Percentiles rank a stretch among this genome's conserved stretches.
Evolutionary conservation across 2,888 invertebrate species (phyloP).

Genomic region (Caenorhabditis macrosperma): DNA sequence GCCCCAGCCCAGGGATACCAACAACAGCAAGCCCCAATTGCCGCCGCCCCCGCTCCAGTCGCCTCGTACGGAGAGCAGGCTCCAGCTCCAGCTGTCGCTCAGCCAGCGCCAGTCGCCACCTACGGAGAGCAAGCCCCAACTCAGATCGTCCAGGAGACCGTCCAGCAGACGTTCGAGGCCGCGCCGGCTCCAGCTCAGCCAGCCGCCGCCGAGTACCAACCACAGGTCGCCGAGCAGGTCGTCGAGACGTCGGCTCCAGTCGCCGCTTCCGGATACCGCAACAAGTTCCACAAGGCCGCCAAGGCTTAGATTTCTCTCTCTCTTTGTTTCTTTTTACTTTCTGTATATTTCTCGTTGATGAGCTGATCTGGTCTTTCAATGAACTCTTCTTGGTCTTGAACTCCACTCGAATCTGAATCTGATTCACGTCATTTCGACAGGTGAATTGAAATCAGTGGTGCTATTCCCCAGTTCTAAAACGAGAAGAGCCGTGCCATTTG

Average conservation of each 20-base stretch:
- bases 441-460: too few species aligned
- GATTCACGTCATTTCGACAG: too few species aligned
- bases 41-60: constrained; percentile 25
- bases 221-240: constrained; percentile 42
- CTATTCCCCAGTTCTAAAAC: not conserved
- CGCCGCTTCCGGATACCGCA: constrained; percentile 46
- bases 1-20: constrained; percentile 29
- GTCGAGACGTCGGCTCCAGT: constrained; percentile 43
- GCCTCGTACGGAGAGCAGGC: constrained; percentile 53
- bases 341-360: constrained; percentile 56
- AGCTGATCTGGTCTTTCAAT: constrained; percentile 49
- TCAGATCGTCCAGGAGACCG: constrained; percentile 5
- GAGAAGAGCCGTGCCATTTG: not conserved
- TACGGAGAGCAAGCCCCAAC: constrained; percentile 51
- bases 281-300: constrained; percentile 53
- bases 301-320: constrained; percentile 45
- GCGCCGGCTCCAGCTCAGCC: constrained; percentile 34
- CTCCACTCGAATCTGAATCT: not conserved
- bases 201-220: constrained; percentile 32
- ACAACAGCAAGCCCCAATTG: constrained; percentile 23
- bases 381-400: constrained; percentile 31
- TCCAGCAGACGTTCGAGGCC: constrained; percentile 34
- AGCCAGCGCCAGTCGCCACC: constrained; percentile 42
- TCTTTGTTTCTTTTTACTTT: constrained; percentile 16
- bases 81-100: constrained; percentile 33